A percentile compares a stretch with the other conserved stretches of the same genome.
phyloP scores from a whole-genome alignment of 2,113 vertebrate species.

The Gobiocypris rarus region DNA sequence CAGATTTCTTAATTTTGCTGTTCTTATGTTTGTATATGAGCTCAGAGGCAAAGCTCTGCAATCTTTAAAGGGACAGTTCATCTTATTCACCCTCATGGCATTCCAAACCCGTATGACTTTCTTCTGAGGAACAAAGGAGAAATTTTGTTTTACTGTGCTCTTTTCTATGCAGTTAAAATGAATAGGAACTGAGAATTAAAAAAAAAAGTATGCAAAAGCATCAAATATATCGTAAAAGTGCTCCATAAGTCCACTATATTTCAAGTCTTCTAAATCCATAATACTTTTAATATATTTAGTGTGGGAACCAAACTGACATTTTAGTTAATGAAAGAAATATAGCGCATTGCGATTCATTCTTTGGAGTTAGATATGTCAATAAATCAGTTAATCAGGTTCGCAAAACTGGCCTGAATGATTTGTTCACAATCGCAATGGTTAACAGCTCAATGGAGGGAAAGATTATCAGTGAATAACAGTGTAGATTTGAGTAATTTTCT shows the following conservation, averaged over 20 bases:
- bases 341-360: too few relatives aligned
- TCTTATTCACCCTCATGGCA: not conserved
- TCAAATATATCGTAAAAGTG: not conserved
- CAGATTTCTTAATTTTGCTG: not conserved
- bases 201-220: not conserved
- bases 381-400: too few relatives aligned
- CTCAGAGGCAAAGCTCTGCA: not conserved
- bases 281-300: not conserved
- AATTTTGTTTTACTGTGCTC: not conserved
- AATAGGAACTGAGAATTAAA: not conserved
- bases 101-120: not conserved
- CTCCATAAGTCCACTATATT: not conserved
- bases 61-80: not conserved
- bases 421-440: not conserved
- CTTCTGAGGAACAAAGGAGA: constrained; percentile 4
- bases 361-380: too few relatives aligned
- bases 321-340: not conserved
- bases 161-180: not conserved
- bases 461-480: not conserved
- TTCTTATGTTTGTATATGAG: not conserved
- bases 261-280: too few relatives aligned
- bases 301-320: not conserved
- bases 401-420: not conserved
- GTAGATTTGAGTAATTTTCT: not conserved
- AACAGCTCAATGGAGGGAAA: not conserved